Evolutionary conservation across 2,113 vertebrate genomes (phyloP), one percentile per base, ranked within the genome.

Genomic region (Gambusia affinis): DNA sequence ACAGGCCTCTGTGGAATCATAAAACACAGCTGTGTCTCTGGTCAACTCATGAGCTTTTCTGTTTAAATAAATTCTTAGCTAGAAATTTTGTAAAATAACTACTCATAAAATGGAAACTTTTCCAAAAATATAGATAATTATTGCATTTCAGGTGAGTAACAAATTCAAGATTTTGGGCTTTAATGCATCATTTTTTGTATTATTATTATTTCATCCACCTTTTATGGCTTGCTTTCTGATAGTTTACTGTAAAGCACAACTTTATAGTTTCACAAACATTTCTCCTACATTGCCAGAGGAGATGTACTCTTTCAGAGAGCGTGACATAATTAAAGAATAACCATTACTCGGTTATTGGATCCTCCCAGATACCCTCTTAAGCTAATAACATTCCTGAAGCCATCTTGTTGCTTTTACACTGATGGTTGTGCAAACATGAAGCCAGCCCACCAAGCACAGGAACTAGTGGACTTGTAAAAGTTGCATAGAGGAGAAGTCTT

Each of bases 241-340:
- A 42, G 54, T 14, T 6, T 60, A 2, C 22, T 4, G 61, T 64
- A 61, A 76, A 54, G 44, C 68, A 47, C 81, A 72, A 80, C 82
- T 77, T 80, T 54, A 54, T 44, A 68, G 67, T 73, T 87, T 81
- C 67, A 78, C 12, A 27, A 84, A 33, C 68, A 63, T 81, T 10
- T 63, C 74, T 47, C 17, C 44, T 47, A 29, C n/a, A 65, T 51
- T 64, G 42, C 64, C 70, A 67, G 66, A 72, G 70, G 14, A 67
- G 39, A 75, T 42, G 76, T 61, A 39, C 54, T 65, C 76, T 30
- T 47, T 47, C 4, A 15, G 82, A 51, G 63, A 70, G 71, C n/a
- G 5, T 72, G 73, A 76, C 76, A 29, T 76, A 76, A 86, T 78
- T 64, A 71, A 75, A 44, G 29, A 70, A 64, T n/a, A n/a, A n/a